Conservation (phyloP, 2,888 invertebrate genomes). For the Lottia gigantea region DNA sequence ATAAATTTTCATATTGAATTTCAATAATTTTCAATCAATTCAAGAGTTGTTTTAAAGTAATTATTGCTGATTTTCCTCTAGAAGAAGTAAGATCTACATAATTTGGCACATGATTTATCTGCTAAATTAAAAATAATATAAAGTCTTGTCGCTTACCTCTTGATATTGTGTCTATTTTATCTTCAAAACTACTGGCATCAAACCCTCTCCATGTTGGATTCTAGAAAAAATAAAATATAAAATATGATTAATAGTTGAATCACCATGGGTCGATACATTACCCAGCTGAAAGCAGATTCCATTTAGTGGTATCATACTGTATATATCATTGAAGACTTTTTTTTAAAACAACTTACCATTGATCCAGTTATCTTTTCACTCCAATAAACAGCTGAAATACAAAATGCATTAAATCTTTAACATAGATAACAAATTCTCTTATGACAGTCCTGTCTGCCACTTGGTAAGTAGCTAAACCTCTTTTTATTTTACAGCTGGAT, state of each 20-base stretch:
- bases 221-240: slow-evolving; percentile 43
- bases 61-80: too few relatives aligned
- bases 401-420: slow-evolving; percentile 16
- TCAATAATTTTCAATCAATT: not conserved
- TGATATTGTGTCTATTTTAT: slow-evolving; percentile 45
- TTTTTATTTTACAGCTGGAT: too few relatives aligned
- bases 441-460: too few relatives aligned
- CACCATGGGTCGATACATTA: too few relatives aligned
- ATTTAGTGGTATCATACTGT: too few relatives aligned
- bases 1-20: not conserved
- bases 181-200: slow-evolving; percentile 65
- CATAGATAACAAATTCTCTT: too few relatives aligned
- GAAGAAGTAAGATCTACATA: too few relatives aligned
- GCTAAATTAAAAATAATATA: too few relatives aligned
- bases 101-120: too few relatives aligned
- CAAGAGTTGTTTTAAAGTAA: not conserved
- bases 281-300: too few relatives aligned
- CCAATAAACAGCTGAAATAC: slow-evolving; percentile 59
- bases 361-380: slow-evolving; percentile 64
- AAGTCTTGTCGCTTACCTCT: slow-evolving; percentile 43
- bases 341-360: slow-evolving; percentile 48
- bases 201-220: slow-evolving; percentile 67
- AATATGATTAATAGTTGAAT: not conserved
- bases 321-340: too few relatives aligned
- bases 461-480: too few relatives aligned